Evolutionary conservation across 2,797 vertebrate genomes (phyloP).

Genomic region (Tragelaphus oryx): DNA sequence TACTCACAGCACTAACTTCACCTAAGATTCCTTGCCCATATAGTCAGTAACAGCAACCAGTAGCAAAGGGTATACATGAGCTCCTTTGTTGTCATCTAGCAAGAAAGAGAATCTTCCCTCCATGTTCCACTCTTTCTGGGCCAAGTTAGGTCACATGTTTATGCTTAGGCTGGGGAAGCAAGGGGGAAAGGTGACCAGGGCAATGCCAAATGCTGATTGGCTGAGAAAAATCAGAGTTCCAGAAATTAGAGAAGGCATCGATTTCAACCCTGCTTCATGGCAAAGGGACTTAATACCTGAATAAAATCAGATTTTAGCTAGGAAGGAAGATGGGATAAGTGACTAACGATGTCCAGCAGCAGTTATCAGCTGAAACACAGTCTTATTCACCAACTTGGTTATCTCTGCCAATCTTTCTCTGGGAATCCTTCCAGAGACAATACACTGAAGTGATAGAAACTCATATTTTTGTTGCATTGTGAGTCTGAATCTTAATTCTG

Average conservation of each 20-base stretch:
- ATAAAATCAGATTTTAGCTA: neutral
- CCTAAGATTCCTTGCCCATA: neutral
- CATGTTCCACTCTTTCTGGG: neutral
- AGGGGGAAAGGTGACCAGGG: neutral
- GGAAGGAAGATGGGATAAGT: neutral
- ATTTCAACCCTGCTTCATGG: neutral
- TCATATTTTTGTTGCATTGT: neutral
- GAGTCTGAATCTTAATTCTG: slow-evolving; percentile 26
- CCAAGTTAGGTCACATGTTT: neutral
- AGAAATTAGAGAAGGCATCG: neutral
- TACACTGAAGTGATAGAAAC: neutral
- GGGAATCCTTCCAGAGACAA: neutral
- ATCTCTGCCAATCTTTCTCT: neutral
- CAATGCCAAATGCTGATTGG: neutral
- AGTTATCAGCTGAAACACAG: neutral
- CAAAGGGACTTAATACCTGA: neutral
- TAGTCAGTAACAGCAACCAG: neutral
- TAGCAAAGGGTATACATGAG: neutral
- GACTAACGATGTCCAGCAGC: neutral
- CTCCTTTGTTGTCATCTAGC: neutral
- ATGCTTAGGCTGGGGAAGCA: neutral
- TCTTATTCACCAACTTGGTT: neutral
- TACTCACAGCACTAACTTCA: neutral
- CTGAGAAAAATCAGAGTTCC: neutral
- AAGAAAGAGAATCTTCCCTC: neutral